These are phyloP conservation scores for Ganaspis brasiliensis DNA, from an alignment of 2,888 invertebrate genomes.

Conservation along the genomic window DNA sequence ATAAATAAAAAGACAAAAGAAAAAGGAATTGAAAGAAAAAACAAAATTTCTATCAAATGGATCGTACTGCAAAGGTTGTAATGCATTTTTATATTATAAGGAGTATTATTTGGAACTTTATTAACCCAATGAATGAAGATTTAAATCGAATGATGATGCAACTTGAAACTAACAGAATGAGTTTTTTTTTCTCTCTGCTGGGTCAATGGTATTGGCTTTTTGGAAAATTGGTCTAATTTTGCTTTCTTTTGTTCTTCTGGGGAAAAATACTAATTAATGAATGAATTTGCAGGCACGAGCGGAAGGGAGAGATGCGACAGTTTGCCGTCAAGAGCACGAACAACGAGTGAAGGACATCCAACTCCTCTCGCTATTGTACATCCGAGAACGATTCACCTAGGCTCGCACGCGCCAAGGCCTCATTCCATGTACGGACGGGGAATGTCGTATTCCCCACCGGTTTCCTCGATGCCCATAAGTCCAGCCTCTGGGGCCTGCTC, in stretches of 20 bases:
- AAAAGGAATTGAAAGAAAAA: too few relatives aligned
- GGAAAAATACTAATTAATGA: neutral
- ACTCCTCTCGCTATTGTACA: conserved; percentile 74
- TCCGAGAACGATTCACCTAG: conserved; percentile 78
- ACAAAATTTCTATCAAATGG: conserved; percentile 10
- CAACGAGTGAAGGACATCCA: conserved; percentile 83
- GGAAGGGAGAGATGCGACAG: conserved; percentile 90
- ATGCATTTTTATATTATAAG: conserved; percentile 1
- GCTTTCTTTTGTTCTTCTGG: too few relatives aligned
- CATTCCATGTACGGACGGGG: conserved; percentile 81
- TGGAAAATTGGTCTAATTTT: neutral
- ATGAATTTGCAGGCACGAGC: conserved; percentile 74
- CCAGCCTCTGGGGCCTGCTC: conserved; percentile 84
- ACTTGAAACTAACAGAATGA: conserved; percentile 30
- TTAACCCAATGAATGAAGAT: conserved; percentile 32
- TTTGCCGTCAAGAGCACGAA: conserved; percentile 88
- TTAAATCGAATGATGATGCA: neutral
- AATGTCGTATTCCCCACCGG: conserved; percentile 82
- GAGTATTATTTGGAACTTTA: neutral
- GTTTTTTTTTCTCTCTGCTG: conserved; percentile 56
- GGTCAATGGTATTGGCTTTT: conserved; percentile 68
- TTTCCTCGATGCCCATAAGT: conserved; percentile 83
- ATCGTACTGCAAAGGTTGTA: neutral
- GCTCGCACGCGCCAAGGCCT: conserved; percentile 80
- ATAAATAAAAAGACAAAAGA: too few relatives aligned